Evolutionary conservation across 2,888 invertebrate genomes (phyloP).

Genomic region (Drosophila nr. perissopoda): DNA sequence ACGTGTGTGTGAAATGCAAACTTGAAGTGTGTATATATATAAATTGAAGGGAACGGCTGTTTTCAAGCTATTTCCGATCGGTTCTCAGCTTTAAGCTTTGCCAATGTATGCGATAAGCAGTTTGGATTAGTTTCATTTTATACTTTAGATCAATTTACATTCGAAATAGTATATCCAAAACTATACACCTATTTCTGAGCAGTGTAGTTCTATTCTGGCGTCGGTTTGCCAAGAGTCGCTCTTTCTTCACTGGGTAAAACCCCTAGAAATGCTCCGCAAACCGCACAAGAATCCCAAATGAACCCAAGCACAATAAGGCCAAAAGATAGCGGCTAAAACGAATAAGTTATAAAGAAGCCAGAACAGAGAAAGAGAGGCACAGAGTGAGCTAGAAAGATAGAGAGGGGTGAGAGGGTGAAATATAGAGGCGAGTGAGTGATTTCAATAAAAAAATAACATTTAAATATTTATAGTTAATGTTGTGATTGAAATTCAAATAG

Average conservation of each 20-base stretch:
- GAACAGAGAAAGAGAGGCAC: conserved; percentile 1
- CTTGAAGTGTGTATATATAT: not conserved
- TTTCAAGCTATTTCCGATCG: not conserved
- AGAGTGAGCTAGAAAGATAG: not conserved
- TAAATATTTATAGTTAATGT: conserved; percentile 72
- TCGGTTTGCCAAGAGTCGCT: conserved; percentile 5
- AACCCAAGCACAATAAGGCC: conserved; percentile 32
- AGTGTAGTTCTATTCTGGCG: conserved; percentile 18
- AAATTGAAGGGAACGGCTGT: not conserved
- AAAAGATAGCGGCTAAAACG: conserved; percentile 51
- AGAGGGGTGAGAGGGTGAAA: no score
- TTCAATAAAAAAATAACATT: conserved; percentile 54
- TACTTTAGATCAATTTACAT: not conserved
- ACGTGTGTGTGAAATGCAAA: conserved; percentile 9
- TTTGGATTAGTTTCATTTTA: not conserved
- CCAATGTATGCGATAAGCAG: not conserved
- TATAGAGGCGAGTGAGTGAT: conserved; percentile 5
- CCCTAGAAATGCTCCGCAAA: conserved; percentile 65
- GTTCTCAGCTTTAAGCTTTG: not conserved
- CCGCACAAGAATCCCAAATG: conserved; percentile 40
- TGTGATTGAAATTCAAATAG: conserved; percentile 77
- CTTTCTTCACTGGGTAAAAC: conserved; percentile 50
- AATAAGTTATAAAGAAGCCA: conserved; percentile 18
- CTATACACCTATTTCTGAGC: not conserved
- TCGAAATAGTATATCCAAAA: not conserved